These are phyloP conservation scores for Gila orcuttii DNA, from an alignment of 2,113 vertebrate genomes.

Conservation along the genomic window DNA sequence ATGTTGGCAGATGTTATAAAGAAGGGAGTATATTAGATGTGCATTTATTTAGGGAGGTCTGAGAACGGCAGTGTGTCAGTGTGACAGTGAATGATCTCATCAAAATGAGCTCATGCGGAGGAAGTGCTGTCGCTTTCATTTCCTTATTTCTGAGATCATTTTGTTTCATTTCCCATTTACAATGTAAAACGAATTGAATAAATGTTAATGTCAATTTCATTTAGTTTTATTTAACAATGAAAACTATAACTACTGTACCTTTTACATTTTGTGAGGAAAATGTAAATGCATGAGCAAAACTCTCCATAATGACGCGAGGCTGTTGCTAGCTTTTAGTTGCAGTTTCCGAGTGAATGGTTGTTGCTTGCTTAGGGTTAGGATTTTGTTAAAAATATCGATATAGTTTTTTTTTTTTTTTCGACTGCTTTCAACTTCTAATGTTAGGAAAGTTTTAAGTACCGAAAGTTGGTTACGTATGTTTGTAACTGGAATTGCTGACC, in stretches of 20 bases:
- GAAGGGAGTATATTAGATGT: constrained; percentile 1
- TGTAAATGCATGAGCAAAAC: neutral
- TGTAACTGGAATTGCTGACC: too few species aligned
- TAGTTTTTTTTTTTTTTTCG: too few species aligned
- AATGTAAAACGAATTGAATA: neutral
- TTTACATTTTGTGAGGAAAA: neutral
- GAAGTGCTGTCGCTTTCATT: constrained; percentile 34
- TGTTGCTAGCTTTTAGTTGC: neutral
- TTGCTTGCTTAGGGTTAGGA: neutral
- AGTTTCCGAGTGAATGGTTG: neutral
- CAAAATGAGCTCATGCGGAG: constrained; percentile 3
- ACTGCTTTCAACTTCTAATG: too few species aligned
- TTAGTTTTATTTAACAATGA: neutral
- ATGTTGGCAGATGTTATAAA: neutral
- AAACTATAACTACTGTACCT: neutral
- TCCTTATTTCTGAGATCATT: constrained; percentile 12
- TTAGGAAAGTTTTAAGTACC: too few species aligned
- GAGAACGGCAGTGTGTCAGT: constrained; percentile 11
- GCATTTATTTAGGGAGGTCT: constrained; percentile 31
- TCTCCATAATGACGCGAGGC: neutral
- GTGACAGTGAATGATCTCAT: constrained; percentile 40
- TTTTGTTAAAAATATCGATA: neutral
- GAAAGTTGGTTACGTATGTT: too few species aligned
- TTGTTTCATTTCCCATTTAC: neutral
- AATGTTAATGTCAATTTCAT: neutral